Conservation (phyloP, 2,797 vertebrate species). For the Gephyroberyx darwinii region DNA sequence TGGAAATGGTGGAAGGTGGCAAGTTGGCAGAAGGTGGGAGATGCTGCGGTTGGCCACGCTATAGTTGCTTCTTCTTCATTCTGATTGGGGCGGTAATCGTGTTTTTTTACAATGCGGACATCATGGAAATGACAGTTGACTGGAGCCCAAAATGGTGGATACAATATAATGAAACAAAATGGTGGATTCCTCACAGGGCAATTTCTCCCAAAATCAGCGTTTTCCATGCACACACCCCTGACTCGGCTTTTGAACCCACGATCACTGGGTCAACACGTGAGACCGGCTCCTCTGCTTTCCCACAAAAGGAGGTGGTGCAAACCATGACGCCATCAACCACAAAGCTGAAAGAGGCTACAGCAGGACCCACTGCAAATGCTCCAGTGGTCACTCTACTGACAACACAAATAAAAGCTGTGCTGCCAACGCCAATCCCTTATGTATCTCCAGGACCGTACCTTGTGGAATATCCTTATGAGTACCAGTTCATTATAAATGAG, state of each 20-base stretch:
- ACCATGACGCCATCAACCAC: neutral
- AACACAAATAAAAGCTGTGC: neutral
- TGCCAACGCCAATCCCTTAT: slow-evolving; percentile 25
- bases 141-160: slow-evolving; percentile 27
- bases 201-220: too few relatives aligned
- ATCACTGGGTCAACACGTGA: too few relatives aligned
- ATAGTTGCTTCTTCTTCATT: slow-evolving; percentile 15
- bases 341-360: accelerated
- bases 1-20: neutral
- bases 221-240: accelerated
- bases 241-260: neutral
- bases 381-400: neutral
- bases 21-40: neutral
- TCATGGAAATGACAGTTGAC: accelerated
- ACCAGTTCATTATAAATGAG: slow-evolving; percentile 69
- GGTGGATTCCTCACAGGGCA: neutral
- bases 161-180: neutral
- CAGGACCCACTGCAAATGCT: accelerated
- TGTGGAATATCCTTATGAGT: slow-evolving; percentile 60
- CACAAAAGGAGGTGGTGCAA: neutral
- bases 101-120: slow-evolving; percentile 35
- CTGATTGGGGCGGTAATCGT: slow-evolving; percentile 25
- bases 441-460: slow-evolving; percentile 43
- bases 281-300: accelerated
- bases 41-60: neutral